Conservation (phyloP, 53 echinoderm and acorn worm genomes). For the Holothuria scabra region DNA sequence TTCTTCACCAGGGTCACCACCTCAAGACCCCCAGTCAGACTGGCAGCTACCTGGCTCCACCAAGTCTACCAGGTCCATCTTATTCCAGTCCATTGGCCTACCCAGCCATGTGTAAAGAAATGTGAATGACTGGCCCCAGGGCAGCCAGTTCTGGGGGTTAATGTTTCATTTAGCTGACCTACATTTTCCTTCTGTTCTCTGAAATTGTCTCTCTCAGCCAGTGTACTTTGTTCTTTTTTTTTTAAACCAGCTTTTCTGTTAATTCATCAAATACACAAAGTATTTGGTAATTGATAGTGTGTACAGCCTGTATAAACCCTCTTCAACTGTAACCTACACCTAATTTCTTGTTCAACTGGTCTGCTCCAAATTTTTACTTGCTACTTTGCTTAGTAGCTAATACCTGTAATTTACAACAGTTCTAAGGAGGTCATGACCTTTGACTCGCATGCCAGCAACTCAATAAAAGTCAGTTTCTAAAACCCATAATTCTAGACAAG, state of each 20-base stretch:
- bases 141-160: background rate
- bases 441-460: background rate
- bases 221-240: background rate
- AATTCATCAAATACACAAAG: too few species aligned
- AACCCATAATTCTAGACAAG: too few species aligned
- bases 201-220: too few species aligned
- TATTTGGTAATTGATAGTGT: too few species aligned
- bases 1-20: background rate
- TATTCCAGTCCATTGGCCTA: constrained; percentile 10
- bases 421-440: constrained; percentile 23
- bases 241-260: background rate
- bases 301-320: too few species aligned
- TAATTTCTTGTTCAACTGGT: too few species aligned
- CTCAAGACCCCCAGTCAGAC: background rate
- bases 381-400: background rate
- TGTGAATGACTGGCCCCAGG: constrained; percentile 7
- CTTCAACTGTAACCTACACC: too few species aligned
- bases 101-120: too few species aligned
- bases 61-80: constrained; percentile 12
- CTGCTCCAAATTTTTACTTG: too few species aligned
- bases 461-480: too few species aligned
- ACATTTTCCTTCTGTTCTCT: background rate
- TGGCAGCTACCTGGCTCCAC: constrained; percentile 12
- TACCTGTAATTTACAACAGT: background rate
- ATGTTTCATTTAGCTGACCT: constrained; percentile 5